A percentile compares a stretch with the other conserved stretches of the same genome.
These are phyloP conservation scores for Empis stercorea DNA, from an alignment of 2,888 invertebrate species.

Conservation along the genomic window DNA sequence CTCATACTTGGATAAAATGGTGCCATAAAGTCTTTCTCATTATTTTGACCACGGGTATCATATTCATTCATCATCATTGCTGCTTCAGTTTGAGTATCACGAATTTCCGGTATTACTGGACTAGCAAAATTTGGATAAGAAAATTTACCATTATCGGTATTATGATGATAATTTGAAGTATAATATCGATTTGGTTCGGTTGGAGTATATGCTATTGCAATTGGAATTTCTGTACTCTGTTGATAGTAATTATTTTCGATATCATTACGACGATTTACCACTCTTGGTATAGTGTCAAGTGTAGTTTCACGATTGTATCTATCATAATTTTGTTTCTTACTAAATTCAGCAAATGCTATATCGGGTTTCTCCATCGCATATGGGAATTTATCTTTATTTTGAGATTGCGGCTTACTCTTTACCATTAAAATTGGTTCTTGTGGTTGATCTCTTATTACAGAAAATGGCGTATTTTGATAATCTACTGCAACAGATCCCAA, in stretches of 20 bases:
- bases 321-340: constrained; percentile 26
- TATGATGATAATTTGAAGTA: constrained; percentile 14
- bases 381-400: constrained; percentile 45
- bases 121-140: constrained; percentile 39
- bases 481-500: constrained; percentile 19
- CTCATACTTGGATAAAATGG: constrained; percentile 55
- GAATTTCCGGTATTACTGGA: constrained; percentile 39
- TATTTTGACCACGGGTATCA: constrained; percentile 32
- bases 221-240: constrained; percentile 42
- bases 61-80: constrained; percentile 22
- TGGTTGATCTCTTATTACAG: constrained; percentile 33
- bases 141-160: constrained; percentile 22
- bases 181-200: constrained; percentile 36
- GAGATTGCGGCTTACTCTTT: constrained; percentile 30
- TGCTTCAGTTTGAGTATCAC: constrained; percentile 31
- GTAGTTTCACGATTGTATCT: constrained; percentile 30
- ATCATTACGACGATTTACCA: constrained; percentile 30
- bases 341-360: constrained; percentile 30
- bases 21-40: constrained; percentile 47
- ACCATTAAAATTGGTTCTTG: constrained; percentile 37
- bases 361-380: constrained; percentile 50
- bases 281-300: constrained; percentile 35
- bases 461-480: constrained; percentile 36
- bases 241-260: constrained; percentile 11
- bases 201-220: constrained; percentile 52